Evolutionary conservation across 2,797 vertebrate species (phyloP), one percentile per base, ranked within the genome.

Genomic region (Sebastes hubbsi): DNA sequence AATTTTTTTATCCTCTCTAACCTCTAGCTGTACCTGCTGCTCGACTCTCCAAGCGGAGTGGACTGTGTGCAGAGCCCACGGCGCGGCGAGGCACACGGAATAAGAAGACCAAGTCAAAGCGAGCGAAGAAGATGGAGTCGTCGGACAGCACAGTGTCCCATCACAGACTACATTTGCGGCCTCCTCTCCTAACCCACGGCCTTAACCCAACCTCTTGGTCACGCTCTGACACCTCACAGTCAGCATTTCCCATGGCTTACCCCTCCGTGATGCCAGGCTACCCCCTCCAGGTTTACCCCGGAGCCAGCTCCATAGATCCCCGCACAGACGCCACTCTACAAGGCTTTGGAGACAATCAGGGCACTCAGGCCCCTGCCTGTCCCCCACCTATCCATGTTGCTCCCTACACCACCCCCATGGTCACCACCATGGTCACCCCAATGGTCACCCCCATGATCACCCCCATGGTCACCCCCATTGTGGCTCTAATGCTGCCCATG

Each of bases 171-270:
- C 93, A 94, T 0, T 93, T 89, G 61, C 94, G 93, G 2, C 94
- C 95, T 30, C 96, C 95, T 2, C 94, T 96, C 1, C 76, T 91
- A 2, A 88, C 87, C 77, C 90, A 91, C 5, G 95, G 96, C 59
- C 96, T 97, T 22, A 97, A 96, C 34, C 87, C 95, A 10, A 97
- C 96, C 0, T 96, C 96, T 30, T 98, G 97, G 97, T 97, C 97
- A 1, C 94, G 91, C 0, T 98, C 97, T 0, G 96, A 97, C 56
- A 93, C 96, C 0, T 97, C 97, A 1, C 97, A 97, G 90, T 95
- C 96, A 0, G 95, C 97, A n/a, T 97, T 96, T 67, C 95, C 94
- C 0, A 9, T 96, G 81, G 95, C 96, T 12, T 97, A 97, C 90
- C 95, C 97, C 1, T 49, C 95, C 0, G 77, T 97, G 10, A 91